phyloP scores from a whole-genome alignment of 2,797 vertebrate species.

The Sebastes trivittatus region DNA sequence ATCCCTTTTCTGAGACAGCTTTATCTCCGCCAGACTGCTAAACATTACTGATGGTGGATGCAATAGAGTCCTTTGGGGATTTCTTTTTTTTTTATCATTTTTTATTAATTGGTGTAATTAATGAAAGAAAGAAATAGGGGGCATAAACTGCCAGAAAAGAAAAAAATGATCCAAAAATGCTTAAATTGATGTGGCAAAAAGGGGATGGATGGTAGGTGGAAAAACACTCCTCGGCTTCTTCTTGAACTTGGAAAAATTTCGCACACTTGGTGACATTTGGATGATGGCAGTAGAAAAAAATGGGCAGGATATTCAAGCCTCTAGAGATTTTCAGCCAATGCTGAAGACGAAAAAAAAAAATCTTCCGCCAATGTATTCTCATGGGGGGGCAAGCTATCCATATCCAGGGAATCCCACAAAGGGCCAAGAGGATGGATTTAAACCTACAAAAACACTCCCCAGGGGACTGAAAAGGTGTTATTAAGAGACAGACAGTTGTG shows the following conservation, averaged over 20 bases:
- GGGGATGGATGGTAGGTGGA: background rate
- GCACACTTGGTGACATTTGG: constrained; percentile 46
- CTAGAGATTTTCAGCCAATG: constrained; percentile 56
- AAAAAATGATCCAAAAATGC: constrained; percentile 47
- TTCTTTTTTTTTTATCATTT: constrained; percentile 50
- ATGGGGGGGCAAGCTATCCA: constrained; percentile 64
- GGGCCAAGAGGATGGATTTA: constrained; percentile 67
- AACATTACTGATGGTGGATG: constrained; percentile 68
- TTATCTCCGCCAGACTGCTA: constrained; percentile 77
- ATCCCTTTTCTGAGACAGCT: constrained; percentile 75
- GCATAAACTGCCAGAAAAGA: constrained; percentile 46
- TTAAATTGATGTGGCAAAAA: constrained; percentile 43
- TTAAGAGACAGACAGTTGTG: constrained; percentile 53
- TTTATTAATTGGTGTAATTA: constrained; percentile 47
- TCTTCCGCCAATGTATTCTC: constrained; percentile 78
- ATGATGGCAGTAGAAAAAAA: constrained; percentile 46
- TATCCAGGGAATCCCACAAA: constrained; percentile 76
- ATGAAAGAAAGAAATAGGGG: constrained; percentile 43
- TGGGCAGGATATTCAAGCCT: constrained; percentile 46
- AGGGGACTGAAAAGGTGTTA: constrained; percentile 69
- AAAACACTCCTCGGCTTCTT: constrained; percentile 76
- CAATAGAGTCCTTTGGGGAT: constrained; percentile 65
- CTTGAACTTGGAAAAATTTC: constrained; percentile 48
- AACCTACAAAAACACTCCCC: constrained; percentile 82
- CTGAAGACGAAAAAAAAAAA: constrained; percentile 53